Conservation (phyloP, 2,797 vertebrate species). For the Megalops cyprinoides region DNA sequence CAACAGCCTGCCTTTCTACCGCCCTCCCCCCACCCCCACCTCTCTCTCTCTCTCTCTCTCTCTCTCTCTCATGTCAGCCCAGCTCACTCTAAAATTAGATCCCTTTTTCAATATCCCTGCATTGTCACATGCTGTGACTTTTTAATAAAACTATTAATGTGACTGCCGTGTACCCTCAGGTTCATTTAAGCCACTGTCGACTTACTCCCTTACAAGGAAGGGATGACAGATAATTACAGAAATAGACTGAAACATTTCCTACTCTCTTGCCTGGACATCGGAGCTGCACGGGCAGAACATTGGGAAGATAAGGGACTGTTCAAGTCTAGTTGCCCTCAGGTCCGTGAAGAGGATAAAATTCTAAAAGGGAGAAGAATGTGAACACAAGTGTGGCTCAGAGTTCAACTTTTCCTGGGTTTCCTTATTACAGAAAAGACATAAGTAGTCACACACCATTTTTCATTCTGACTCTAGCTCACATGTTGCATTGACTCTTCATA, state of each 20-base stretch:
- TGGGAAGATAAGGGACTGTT: slow-evolving; percentile 11
- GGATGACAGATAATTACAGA: slow-evolving; percentile 29
- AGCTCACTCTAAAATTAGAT: slow-evolving; percentile 17
- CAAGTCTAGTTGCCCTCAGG: background rate
- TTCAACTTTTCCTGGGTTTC: background rate
- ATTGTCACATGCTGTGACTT: slow-evolving; percentile 26
- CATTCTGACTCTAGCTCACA: background rate
- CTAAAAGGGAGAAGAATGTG: background rate
- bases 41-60: background rate
- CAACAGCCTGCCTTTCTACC: too few species aligned
- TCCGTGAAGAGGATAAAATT: background rate
- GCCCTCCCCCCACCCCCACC: background rate
- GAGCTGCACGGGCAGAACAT: slow-evolving; percentile 3
- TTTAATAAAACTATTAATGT: slow-evolving; percentile 41
- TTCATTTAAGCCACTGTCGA: slow-evolving; percentile 8
- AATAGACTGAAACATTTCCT: slow-evolving; percentile 31
- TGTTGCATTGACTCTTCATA: background rate
- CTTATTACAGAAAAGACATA: background rate
- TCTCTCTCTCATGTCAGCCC: slow-evolving; percentile 6
- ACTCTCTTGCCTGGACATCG: slow-evolving; percentile 30
- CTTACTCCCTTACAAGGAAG: background rate
- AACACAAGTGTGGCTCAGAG: background rate
- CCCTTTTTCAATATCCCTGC: slow-evolving; percentile 32
- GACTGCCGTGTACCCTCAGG: slow-evolving; percentile 39
- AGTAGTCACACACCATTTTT: background rate